Evolutionary conservation across 2,888 invertebrate genomes (phyloP).

Genomic region (Bibio marci): DNA sequence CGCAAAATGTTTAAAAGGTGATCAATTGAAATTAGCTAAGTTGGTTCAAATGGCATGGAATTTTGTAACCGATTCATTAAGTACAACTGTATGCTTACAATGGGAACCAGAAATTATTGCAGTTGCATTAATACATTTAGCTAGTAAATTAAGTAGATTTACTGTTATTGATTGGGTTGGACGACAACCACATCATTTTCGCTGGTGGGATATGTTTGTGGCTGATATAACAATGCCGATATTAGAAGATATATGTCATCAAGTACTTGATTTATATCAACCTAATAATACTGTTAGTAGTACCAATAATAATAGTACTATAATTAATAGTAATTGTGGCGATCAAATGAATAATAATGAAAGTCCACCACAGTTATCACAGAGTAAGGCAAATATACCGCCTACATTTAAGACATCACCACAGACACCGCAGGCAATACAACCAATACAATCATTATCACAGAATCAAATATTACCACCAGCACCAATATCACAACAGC

Average conservation of each 20-base stretch:
- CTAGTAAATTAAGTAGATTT: conserved; percentile 89
- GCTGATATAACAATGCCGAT: conserved; percentile 88
- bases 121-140: conserved; percentile 91
- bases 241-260: conserved; percentile 94
- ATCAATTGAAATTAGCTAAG: conserved; percentile 79
- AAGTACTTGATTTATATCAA: conserved; percentile 82
- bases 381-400: conserved; percentile 19
- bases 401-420: conserved; percentile 8
- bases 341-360: conserved; percentile 21
- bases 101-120: conserved; percentile 99
- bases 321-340: too few relatives aligned
- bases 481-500: too few relatives aligned
- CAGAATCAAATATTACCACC: too few relatives aligned
- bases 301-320: too few relatives aligned
- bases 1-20: conserved; percentile 85
- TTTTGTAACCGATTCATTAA: conserved; percentile 95
- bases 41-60: conserved; percentile 99
- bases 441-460: too few relatives aligned
- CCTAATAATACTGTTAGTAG: too few relatives aligned
- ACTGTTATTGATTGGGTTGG: conserved; percentile 89
- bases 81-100: conserved; percentile 89
- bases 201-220: conserved; percentile 99
- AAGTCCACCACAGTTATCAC: conserved; percentile 44
- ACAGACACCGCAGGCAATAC: background rate
- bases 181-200: conserved; percentile 50